Conservation (phyloP, 2,888 invertebrate genomes). For the Eupithecia dodoneata region DNA sequence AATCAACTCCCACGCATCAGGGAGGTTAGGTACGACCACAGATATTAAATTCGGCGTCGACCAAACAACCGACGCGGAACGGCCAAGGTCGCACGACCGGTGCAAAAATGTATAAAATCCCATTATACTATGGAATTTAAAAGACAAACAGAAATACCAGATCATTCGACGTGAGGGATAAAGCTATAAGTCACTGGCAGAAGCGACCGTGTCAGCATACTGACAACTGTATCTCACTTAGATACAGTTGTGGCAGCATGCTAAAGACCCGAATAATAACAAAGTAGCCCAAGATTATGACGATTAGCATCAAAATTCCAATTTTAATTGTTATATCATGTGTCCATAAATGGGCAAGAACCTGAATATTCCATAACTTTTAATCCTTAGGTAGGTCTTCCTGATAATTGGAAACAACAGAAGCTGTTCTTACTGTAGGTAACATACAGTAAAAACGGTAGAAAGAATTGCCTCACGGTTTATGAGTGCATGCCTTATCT, state of each 20-base stretch:
- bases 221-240: neutral
- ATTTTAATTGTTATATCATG: neutral
- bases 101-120: slow-evolving; percentile 4
- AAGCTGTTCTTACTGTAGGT: neutral
- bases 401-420: neutral
- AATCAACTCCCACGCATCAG: slow-evolving; percentile 37
- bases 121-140: neutral
- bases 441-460: neutral
- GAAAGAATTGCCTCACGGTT: neutral
- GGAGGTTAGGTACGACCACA: slow-evolving; percentile 20
- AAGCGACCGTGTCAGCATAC: neutral
- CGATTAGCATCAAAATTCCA: neutral
- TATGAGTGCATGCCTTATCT: slow-evolving; percentile 23
- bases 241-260: neutral
- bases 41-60: slow-evolving; percentile 33
- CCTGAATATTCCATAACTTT: neutral
- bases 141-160: neutral
- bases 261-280: neutral
- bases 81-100: slow-evolving; percentile 24
- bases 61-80: slow-evolving; percentile 34
- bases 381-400: neutral
- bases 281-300: neutral
- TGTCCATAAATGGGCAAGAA: neutral
- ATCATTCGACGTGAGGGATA: neutral
- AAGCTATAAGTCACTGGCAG: neutral